Conservation (phyloP, 2,113 vertebrate genomes). For the Diphyllodes magnificus region DNA sequence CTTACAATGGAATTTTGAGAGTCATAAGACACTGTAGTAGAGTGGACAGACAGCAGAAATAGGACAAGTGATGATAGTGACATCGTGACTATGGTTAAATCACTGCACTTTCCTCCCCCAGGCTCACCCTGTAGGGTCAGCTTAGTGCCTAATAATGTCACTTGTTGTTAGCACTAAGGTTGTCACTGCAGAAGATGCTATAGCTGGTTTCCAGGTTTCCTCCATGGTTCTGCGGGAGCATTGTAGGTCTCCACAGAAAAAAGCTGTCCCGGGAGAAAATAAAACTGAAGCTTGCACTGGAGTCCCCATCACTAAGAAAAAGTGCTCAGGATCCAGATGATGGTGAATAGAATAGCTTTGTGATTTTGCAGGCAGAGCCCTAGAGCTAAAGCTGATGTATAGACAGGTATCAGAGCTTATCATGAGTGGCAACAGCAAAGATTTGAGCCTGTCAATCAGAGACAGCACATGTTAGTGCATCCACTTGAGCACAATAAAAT, state of each 20-base stretch:
- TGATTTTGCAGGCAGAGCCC: not conserved
- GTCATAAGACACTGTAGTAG: not conserved
- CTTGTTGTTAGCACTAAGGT: not conserved
- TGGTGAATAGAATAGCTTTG: not conserved
- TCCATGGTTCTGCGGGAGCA: not conserved
- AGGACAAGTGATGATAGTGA: not conserved
- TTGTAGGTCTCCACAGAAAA: not conserved
- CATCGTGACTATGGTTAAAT: not conserved
- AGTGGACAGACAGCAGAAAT: not conserved
- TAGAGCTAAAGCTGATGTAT: not conserved
- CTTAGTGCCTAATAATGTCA: not conserved
- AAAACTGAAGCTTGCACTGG: not conserved
- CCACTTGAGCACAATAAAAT: not conserved
- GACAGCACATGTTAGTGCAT: not conserved
- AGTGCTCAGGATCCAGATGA: not conserved
- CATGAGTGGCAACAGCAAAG: not conserved
- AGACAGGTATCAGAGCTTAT: not conserved
- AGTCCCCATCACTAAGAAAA: not conserved
- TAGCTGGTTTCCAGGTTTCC: not conserved
- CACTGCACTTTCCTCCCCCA: not conserved
- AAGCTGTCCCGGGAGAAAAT: not conserved
- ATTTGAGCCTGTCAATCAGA: not conserved
- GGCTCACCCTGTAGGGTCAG: not conserved
- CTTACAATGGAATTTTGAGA: not conserved
- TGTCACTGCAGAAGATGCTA: not conserved